Percentiles rank a stretch among this genome's conserved stretches.
These are phyloP conservation scores for Plebejus melissa DNA, from an alignment of 2,888 invertebrate species.

Conservation along the genomic window DNA sequence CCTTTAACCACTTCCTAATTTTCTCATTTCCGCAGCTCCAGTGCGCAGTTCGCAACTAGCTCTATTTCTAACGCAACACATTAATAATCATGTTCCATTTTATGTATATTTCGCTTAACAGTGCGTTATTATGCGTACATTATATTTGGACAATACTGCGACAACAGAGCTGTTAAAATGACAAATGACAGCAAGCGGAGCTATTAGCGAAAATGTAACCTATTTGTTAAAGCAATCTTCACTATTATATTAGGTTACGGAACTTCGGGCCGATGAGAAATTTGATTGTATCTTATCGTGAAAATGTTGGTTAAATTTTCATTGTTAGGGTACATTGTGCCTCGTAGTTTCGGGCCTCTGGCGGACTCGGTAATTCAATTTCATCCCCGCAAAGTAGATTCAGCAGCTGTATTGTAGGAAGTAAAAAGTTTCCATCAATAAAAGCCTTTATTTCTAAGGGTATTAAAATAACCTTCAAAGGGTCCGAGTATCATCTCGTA, in stretches of 20 bases:
- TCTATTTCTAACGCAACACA: slow-evolving; percentile 27
- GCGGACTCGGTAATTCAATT: slow-evolving; percentile 56
- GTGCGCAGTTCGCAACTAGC: slow-evolving; percentile 35
- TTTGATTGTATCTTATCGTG: slow-evolving; percentile 27
- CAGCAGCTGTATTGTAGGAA: slow-evolving; percentile 47
- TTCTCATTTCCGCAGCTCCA: slow-evolving; percentile 64
- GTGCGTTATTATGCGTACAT: not conserved
- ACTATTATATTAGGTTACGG: not conserved
- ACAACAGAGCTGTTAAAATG: not conserved
- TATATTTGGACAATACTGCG: not conserved
- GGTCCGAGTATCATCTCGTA: not conserved
- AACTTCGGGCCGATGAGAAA: not conserved
- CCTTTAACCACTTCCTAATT: slow-evolving; percentile 74
- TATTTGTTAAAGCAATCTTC: not conserved
- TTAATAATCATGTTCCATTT: not conserved
- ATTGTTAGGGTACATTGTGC: slow-evolving; percentile 18
- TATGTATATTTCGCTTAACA: not conserved
- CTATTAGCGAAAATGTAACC: not conserved
- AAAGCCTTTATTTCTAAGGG: slow-evolving; percentile 27
- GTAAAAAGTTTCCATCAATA: slow-evolving; percentile 44
- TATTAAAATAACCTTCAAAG: slow-evolving; percentile 2
- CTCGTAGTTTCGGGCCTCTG: slow-evolving; percentile 38
- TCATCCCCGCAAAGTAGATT: slow-evolving; percentile 46
- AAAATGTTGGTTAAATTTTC: slow-evolving; percentile 32
- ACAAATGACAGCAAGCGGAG: not conserved